Evolutionary conservation across 2,797 vertebrate genomes (phyloP).

Genomic region (Esox lucius): DNA sequence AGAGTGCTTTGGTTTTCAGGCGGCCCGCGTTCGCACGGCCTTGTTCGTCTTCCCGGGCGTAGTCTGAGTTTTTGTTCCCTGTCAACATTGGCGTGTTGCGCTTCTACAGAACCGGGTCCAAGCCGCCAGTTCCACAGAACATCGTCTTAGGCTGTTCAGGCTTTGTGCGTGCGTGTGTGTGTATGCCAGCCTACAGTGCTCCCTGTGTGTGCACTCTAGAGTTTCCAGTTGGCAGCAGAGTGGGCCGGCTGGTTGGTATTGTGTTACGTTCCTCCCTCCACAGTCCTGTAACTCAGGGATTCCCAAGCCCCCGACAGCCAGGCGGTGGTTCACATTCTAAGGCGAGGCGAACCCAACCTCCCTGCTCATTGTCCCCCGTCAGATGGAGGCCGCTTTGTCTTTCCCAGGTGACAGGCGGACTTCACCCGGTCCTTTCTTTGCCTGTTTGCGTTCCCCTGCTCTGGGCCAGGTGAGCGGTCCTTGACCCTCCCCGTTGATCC

Average conservation of each 20-base stretch:
- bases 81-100: too few species aligned
- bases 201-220: background rate
- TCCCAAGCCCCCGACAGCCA: slow-evolving; percentile 19
- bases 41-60: background rate
- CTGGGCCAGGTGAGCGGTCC: slow-evolving; percentile 14
- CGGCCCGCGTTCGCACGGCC: background rate
- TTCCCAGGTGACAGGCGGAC: background rate
- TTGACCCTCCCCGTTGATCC: background rate
- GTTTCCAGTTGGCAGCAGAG: background rate
- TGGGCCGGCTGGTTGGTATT: background rate
- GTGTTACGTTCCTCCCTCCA: slow-evolving; percentile 35
- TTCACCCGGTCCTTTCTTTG: too few species aligned
- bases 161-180: too few species aligned
- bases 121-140: background rate
- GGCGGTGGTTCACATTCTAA: slow-evolving; percentile 6
- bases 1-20: background rate
- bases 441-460: too few species aligned
- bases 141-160: too few species aligned
- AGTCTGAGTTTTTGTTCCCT: background rate
- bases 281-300: slow-evolving; percentile 8
- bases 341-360: background rate
- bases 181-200: too few species aligned
- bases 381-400: background rate
- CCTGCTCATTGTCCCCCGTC: slow-evolving; percentile 14
- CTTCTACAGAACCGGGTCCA: background rate